Conservation (phyloP, 2,113 vertebrate species). For the Murina feae region DNA sequence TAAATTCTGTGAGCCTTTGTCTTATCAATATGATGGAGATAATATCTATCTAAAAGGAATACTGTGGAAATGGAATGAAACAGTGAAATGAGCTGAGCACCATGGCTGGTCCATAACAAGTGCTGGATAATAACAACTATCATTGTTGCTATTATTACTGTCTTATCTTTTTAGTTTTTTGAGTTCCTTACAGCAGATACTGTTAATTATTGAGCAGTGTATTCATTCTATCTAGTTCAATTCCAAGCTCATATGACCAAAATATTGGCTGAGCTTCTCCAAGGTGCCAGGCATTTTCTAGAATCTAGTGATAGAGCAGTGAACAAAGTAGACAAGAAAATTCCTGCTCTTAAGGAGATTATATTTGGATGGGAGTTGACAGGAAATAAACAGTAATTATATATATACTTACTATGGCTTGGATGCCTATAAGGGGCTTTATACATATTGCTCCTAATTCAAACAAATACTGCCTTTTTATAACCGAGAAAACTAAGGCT, state of each 20-base stretch:
- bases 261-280: conserved; percentile 31
- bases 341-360: background rate
- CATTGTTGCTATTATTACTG: background rate
- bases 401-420: background rate
- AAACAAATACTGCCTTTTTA: background rate
- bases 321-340: conserved; percentile 1
- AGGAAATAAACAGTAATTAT: background rate
- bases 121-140: background rate
- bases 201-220: background rate
- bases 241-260: conserved; percentile 11
- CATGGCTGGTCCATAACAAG: background rate
- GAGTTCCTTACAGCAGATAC: background rate
- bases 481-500: conserved; percentile 28
- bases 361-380: background rate
- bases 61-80: conserved; percentile 12
- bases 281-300: conserved; percentile 5
- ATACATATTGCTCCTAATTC: background rate
- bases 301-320: background rate
- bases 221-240: conserved; percentile 22
- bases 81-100: background rate
- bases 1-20: background rate
- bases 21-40: background rate
- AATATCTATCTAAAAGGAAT: background rate
- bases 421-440: background rate
- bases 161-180: conserved; percentile 8